phyloP scores from a whole-genome alignment of 2,888 invertebrate species.

The Cynaeus angustus region DNA sequence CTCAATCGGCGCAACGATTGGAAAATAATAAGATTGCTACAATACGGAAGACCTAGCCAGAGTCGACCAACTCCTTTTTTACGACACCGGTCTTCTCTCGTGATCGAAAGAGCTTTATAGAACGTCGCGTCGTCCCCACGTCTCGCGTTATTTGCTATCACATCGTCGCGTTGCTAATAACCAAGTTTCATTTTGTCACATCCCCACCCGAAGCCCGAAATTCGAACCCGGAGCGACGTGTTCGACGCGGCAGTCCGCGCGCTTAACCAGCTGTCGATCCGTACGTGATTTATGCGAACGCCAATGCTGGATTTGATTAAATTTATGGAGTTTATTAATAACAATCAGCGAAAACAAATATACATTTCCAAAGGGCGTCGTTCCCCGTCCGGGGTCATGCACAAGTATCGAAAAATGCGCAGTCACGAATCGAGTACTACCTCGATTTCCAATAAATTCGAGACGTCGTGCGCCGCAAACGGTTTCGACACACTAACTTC shows the following conservation, averaged over 20 bases:
- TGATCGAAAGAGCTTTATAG: too few species aligned
- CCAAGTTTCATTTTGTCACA: constrained; percentile 23
- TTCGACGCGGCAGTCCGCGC: constrained; percentile 10
- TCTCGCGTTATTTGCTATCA: neutral
- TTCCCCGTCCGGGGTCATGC: constrained; percentile 1
- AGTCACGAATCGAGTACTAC: neutral
- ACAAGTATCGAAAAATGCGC: constrained; percentile 9
- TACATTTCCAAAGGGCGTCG: neutral
- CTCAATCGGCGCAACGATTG: too few species aligned
- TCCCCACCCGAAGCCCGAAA: constrained; percentile 2
- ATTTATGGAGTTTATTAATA: constrained; percentile 46
- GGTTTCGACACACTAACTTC: constrained; percentile 4
- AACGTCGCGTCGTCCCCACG: neutral
- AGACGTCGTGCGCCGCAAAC: constrained; percentile 11
- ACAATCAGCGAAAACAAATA: constrained; percentile 25
- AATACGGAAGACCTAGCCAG: too few species aligned
- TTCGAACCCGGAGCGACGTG: constrained; percentile 18
- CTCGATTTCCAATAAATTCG: constrained; percentile 22
- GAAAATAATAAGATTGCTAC: too few species aligned
- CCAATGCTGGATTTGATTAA: constrained; percentile 35
- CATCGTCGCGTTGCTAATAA: constrained; percentile 21
- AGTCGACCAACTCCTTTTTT: too few species aligned
- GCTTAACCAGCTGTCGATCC: constrained; percentile 31
- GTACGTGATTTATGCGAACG: constrained; percentile 44
- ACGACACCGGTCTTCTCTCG: too few species aligned